Evolutionary conservation across 2,113 vertebrate species (phyloP).

Genomic region (Grantiella picta): DNA sequence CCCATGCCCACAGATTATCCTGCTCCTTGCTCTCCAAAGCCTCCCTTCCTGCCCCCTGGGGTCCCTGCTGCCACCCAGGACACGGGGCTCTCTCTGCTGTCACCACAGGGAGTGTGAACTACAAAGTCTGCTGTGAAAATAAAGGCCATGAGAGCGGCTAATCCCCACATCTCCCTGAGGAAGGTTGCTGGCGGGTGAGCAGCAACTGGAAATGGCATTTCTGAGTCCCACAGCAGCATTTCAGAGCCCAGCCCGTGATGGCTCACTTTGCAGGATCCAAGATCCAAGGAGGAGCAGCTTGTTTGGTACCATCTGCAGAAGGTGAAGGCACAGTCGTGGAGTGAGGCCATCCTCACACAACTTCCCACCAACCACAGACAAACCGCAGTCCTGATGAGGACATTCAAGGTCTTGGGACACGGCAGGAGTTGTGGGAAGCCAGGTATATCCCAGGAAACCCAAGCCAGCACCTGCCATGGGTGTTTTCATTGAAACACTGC

Average conservation of each 20-base stretch:
- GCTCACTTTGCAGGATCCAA: background rate
- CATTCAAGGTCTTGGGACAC: background rate
- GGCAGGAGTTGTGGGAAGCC: background rate
- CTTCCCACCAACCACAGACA: background rate
- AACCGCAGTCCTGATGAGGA: background rate
- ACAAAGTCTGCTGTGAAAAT: background rate
- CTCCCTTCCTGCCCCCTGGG: background rate
- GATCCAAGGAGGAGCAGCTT: background rate
- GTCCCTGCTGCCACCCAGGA: background rate
- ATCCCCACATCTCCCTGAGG: background rate
- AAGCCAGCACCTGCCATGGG: background rate
- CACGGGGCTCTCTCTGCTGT: background rate
- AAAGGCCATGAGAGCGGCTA: background rate
- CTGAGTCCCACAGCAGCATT: background rate
- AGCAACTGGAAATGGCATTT: background rate
- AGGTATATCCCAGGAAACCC: background rate
- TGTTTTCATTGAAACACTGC: background rate
- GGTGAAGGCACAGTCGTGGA: accelerated
- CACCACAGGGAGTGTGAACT: background rate
- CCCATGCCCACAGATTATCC: background rate
- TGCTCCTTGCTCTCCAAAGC: background rate
- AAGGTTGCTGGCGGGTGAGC: background rate
- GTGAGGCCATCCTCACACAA: accelerated
- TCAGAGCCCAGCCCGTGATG: background rate
- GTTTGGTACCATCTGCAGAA: background rate